Base-by-base conservation (phyloP, 2,888 invertebrate species). In the Sisyra nigra region DNA sequence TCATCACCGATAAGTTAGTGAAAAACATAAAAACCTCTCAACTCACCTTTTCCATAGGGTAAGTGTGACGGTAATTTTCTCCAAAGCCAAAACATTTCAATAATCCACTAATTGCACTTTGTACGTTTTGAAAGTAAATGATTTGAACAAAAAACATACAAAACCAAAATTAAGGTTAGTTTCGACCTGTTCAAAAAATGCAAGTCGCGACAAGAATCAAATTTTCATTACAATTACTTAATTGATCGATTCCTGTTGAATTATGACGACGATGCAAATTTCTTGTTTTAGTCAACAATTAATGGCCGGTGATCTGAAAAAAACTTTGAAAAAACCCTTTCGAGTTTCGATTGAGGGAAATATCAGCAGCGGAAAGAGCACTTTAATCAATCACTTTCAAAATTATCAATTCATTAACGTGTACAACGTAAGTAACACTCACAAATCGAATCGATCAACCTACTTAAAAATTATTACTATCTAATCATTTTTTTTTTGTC, bases 341-440 rank as follows among this genome's bases (percentile, higher is more conserved):
- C 53, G 60, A 29, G 62, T 66, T 9, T 61, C 64, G 1, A 55
- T 66, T 13, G 66, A 66, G 50, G 66, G 66, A 8, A 66, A 66
- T 46, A 65, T 65, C 44, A 64, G 65, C 6, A 61, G 64, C 33
- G 66, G 66, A 43, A 66, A 66, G 51, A 62, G 64, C 1, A 62
- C 63, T 6, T 53, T 65, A 10, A 55, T 65, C 13, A 52, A 61
- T 42, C 59, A 63, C 50, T 65, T 65, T 46, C 44, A 56, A 11
- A 51, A 52, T 5, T 56, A 59, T 49, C 49, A 56, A 2, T 55
- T 55, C 3, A 59, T 65, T 31, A 61, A 65, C 54, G 60, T 59
- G 2, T 61, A 62, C 50, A 51, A 58, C 8, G 65, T 65, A 56
- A 55, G 54, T 52, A 37, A 18, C 30, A 13, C 9, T 40, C 14